Conservation (phyloP, 2,113 vertebrate species). For the Laterallus jamaicensis region DNA sequence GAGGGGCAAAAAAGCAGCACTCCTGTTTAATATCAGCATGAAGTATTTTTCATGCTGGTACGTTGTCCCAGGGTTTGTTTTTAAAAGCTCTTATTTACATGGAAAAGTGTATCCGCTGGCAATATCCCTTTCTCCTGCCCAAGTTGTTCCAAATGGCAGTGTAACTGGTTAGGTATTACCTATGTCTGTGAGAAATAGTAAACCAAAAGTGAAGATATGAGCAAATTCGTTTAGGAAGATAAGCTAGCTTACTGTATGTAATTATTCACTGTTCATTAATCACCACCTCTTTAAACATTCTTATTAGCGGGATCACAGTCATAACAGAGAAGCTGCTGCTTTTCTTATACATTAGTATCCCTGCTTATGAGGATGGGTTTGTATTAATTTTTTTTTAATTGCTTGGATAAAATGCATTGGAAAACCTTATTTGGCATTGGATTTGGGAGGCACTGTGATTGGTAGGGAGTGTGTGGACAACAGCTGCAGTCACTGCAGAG, state of each 20-base stretch:
- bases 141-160: accelerated
- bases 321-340: not conserved
- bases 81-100: not conserved
- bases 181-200: not conserved
- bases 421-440: not conserved
- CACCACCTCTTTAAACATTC: not conserved
- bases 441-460: not conserved
- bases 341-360: not conserved
- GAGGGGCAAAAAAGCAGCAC: too few species aligned
- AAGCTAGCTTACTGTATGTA: too few species aligned
- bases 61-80: not conserved
- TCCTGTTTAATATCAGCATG: not conserved
- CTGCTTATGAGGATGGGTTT: not conserved
- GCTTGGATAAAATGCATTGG: not conserved
- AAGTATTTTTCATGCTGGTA: not conserved
- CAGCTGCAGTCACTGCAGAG: not conserved
- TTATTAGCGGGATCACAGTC: not conserved
- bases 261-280: not conserved
- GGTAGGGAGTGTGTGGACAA: not conserved
- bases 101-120: accelerated
- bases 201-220: not conserved
- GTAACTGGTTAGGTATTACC: not conserved
- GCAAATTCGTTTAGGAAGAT: not conserved
- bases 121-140: not conserved
- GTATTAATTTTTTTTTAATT: too few species aligned